These are phyloP conservation scores for Megamerina dolium DNA, from an alignment of 2,888 invertebrate genomes.

Conservation along the genomic window DNA sequence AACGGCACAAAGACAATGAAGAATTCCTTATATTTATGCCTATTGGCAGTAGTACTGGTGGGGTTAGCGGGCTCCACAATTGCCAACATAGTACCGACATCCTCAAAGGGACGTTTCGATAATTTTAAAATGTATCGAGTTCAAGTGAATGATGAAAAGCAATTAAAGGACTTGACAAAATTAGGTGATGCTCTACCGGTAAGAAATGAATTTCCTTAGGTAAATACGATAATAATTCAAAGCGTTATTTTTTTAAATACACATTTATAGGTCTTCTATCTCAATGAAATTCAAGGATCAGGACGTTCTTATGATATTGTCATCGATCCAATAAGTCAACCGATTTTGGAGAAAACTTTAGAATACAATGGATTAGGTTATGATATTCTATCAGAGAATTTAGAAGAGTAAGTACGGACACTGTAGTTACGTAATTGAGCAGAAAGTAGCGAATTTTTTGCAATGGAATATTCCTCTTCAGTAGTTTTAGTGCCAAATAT, in stretches of 20 bases:
- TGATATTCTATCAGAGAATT: conserved; percentile 24
- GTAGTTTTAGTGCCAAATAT: background rate
- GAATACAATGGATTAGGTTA: conserved; percentile 21
- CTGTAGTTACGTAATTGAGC: too few relatives aligned
- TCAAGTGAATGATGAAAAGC: conserved; percentile 21
- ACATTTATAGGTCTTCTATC: conserved; percentile 22
- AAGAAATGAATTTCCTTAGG: conserved; percentile 1
- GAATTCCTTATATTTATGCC: too few relatives aligned
- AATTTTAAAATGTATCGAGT: conserved; percentile 31
- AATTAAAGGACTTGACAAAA: conserved; percentile 29
- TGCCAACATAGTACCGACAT: too few relatives aligned
- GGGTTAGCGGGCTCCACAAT: background rate
- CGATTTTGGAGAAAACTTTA: conserved; percentile 23
- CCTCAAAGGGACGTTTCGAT: conserved; percentile 28
- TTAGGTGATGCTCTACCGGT: conserved; percentile 18
- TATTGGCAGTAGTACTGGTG: background rate
- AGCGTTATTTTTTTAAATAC: too few relatives aligned
- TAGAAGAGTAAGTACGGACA: conserved; percentile 35
- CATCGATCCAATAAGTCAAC: conserved; percentile 26
- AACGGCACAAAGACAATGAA: too few relatives aligned
- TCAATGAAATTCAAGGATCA: conserved; percentile 25
- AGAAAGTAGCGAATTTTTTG: too few relatives aligned
- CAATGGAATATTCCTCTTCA: background rate
- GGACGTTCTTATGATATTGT: conserved; percentile 27
- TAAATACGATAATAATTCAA: background rate